Base-by-base conservation (phyloP, 2,888 invertebrate species). In the Lomographa bimaculata region DNA sequence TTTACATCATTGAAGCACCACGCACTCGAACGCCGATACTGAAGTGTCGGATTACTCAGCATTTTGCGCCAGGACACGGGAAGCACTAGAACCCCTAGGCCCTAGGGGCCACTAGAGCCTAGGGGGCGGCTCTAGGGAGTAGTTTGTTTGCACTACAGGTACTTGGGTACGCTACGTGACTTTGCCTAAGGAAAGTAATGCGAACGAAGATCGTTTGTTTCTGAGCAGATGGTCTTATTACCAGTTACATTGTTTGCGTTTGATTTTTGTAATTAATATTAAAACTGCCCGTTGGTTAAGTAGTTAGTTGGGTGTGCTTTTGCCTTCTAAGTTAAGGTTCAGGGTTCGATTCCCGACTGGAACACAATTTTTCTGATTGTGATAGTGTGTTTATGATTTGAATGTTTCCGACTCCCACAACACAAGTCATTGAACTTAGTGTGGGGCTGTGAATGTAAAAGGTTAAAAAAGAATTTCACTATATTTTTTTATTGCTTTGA, bases 91-190 rank as follows among this genome's bases (percentile, higher is more conserved):
- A 7, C 9, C 5, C 14, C 14, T 1, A 2, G 14, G 5, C 27
- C 9, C 24, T 20, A 30, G 29, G 29, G 29, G 23, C 33, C 23
- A 19, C 40, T 34, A 35, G 16, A 41, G 10, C 27, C 29, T 28
- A 18, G 20, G 17, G 21, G 23, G 23, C 35, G 21, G 32, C 49
- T 39, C 40, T 26, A 39, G 46, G 48, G 46, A 42, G 45, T 36
- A 42, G 43, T 50, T 44, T 50, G 47, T 50, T 48, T 54, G 46
- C 48, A 48, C 41, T 35, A 45, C 39, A 14, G 14, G 14, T 4
- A 14, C 14, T 14, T 14, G n/a, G n/a, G n/a, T 14, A 14, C 4
- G 24, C 27, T 35, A 52, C 52, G 52, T 52, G 52, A 52, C 52
- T 49, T 36, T 37, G 38, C 24, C 27, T 35, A 35, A 39, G 20